Percentiles rank a stretch among this genome's conserved stretches.
phyloP scores from a whole-genome alignment of 1,140 invertebrate genomes.

The Holcopasites calliopsidis region DNA sequence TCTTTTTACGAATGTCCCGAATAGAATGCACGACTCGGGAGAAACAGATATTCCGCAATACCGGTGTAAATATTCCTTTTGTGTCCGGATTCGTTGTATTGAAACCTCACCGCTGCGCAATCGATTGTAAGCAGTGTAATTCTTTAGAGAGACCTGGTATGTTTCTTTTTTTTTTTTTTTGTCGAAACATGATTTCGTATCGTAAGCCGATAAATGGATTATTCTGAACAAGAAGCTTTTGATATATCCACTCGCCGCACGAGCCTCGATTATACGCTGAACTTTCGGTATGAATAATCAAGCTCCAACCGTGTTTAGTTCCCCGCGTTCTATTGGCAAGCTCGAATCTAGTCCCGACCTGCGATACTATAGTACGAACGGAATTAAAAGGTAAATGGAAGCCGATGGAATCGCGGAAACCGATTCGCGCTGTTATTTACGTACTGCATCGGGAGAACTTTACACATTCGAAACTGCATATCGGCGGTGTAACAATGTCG shows the following conservation, averaged over 20 bases:
- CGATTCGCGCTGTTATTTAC: not conserved
- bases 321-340: not conserved
- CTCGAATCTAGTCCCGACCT: no score
- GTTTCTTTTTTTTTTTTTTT: not conserved
- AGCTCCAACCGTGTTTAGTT: not conserved
- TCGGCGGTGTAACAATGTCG: no score
- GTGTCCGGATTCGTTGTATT: no score
- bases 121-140: not conserved
- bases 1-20: no score
- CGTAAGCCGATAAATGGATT: slow-evolving; percentile 9
- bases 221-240: slow-evolving; percentile 21
- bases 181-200: not conserved
- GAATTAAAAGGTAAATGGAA: slow-evolving; percentile 1
- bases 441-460: not conserved
- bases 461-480: no score
- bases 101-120: not conserved
- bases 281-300: slow-evolving; percentile 8
- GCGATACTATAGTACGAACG: no score
- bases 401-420: not conserved
- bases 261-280: not conserved
- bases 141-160: not conserved
- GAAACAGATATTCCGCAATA: no score
- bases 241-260: slow-evolving; percentile 8
- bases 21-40: no score
- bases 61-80: no score